Evolutionary conservation across 2,113 vertebrate species (phyloP), one percentile per base, ranked within the genome.

Genomic region (Sinocyclocheilus anshuiensis): DNA sequence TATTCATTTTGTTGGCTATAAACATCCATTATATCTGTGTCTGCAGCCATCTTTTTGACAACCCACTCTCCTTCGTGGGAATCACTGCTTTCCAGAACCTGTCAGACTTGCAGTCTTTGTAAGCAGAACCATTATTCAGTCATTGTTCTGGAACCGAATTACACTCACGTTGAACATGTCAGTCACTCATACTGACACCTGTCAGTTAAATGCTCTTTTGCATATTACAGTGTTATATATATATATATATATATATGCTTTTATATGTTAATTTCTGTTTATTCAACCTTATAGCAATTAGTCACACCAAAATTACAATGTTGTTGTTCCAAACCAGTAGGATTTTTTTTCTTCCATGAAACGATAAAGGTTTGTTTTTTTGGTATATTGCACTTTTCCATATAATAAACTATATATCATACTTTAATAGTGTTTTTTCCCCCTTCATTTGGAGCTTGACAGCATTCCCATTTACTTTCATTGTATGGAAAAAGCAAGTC

Each of bases 41-140:
- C 90, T 81, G 24, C 94, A 99, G 98, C 94, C 97, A 99, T 91
- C 93, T 99, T 83, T 98, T 97, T 93, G 98, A 99, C 94, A 99
- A 99, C 93, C 98, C 98, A 87, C 94, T 99, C 33, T 97, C 97
- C 89, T 98, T 96, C 83, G 97, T 99, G 92, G 98, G 97, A 9
- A 96, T 93, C 75, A 96, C 97, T 0, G 97, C 98, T 67, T 99
- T 99, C 95, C 97, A 97, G 94, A 99, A 99, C 92, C 94, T 99
- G 84, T 99, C 98, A 45, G 97, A 99, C 89, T 95, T 99, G 84
- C 97, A 97, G 94, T 98, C 98, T 22, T 92, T 99, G 98, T 99
- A 95, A 99, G 98, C 92, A 59, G n/a, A 29, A 77, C 36, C 11
- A 63, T 77, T 69, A 72, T 71, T 59, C 55, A 24, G 9, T 48